These are phyloP conservation scores for Neuroscelio doddi DNA, from an alignment of 2,888 invertebrate species.

Conservation along the genomic window DNA sequence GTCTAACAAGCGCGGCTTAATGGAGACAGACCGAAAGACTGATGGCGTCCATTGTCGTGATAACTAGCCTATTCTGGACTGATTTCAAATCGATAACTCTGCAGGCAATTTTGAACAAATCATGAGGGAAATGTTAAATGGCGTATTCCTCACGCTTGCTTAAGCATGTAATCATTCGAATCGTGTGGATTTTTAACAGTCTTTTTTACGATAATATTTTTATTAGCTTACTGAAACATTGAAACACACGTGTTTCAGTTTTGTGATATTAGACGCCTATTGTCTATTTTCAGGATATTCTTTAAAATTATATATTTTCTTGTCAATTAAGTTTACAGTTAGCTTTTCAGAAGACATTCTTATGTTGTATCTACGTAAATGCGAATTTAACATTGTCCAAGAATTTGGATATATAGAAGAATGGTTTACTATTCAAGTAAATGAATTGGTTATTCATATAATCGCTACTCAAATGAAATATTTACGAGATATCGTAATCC, in stretches of 20 bases:
- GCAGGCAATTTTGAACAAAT: background rate
- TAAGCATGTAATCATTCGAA: constrained; percentile 40
- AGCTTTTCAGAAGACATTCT: no score
- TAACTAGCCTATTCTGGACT: constrained; percentile 47
- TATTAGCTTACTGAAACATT: constrained; percentile 42
- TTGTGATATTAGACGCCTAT: background rate
- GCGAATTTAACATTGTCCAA: no score
- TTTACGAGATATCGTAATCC: no score
- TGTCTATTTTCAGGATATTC: no score
- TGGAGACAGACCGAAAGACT: constrained; percentile 43
- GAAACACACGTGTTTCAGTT: constrained; percentile 27
- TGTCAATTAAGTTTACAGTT: no score
- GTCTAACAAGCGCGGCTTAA: background rate
- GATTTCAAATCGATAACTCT: constrained; percentile 53
- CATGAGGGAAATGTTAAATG: constrained; percentile 1
- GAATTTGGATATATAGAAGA: no score
- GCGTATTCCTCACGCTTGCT: constrained; percentile 29
- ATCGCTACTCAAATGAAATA: no score
- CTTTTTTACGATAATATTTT: constrained; percentile 28
- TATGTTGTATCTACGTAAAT: no score
- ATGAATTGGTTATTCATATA: no score
- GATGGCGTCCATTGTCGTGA: constrained; percentile 47
- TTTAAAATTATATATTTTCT: no score
- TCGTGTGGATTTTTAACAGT: constrained; percentile 43
- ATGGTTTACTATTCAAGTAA: no score